Conservation (phyloP, 2,888 invertebrate species). For the Pomacea canaliculata region DNA sequence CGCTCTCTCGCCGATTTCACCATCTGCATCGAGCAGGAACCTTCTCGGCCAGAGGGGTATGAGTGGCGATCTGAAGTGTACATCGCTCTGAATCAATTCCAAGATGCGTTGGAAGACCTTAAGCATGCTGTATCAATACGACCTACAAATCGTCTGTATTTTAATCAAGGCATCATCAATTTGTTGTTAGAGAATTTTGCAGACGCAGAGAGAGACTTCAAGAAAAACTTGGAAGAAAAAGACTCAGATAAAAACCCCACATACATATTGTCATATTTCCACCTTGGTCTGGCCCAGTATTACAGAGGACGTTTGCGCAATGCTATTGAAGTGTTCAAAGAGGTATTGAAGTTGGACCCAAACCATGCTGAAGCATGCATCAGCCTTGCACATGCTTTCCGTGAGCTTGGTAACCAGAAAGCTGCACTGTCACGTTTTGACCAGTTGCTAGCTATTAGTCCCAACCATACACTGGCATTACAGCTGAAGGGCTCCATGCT, state of each 20-base stretch:
- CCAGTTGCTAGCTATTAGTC: slow-evolving; percentile 48
- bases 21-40: slow-evolving; percentile 45
- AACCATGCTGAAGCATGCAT: slow-evolving; percentile 58
- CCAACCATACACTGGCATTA: slow-evolving; percentile 46
- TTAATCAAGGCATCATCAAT: slow-evolving; percentile 54
- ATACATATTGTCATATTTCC: slow-evolving; percentile 49
- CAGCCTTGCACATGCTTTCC: slow-evolving; percentile 61
- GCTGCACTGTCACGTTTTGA: slow-evolving; percentile 55
- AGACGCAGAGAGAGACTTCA: slow-evolving; percentile 56
- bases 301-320: slow-evolving; percentile 57
- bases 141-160: slow-evolving; percentile 33
- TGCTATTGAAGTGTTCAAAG: slow-evolving; percentile 63
- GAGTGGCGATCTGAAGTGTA: slow-evolving; percentile 57
- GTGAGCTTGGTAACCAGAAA: slow-evolving; percentile 57
- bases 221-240: slow-evolving; percentile 47
- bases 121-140: slow-evolving; percentile 40
- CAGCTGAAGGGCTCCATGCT: slow-evolving; percentile 53
- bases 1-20: slow-evolving; percentile 51
- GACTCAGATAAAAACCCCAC: slow-evolving; percentile 24
- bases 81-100: slow-evolving; percentile 45
- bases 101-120: slow-evolving; percentile 51
- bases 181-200: slow-evolving; percentile 55
- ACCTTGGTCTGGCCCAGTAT: slow-evolving; percentile 55
- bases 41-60: slow-evolving; percentile 44
- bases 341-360: slow-evolving; percentile 56